Conservation (phyloP, 1,140 invertebrate genomes). For the Tetragnatha versicolor region DNA sequence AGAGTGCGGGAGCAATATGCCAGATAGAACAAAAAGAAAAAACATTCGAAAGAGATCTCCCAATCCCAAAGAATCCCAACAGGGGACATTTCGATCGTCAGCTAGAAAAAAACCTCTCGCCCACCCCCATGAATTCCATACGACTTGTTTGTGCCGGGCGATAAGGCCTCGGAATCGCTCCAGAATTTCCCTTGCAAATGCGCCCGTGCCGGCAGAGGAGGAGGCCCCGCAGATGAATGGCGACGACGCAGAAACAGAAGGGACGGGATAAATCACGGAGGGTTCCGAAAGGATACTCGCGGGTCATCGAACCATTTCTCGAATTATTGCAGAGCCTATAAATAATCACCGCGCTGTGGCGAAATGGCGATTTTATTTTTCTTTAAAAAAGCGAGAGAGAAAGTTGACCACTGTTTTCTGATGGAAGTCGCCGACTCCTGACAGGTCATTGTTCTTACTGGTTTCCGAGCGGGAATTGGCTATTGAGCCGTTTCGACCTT, state of each 20-base stretch:
- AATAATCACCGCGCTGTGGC: constrained; percentile 18
- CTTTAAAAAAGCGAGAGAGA: too few relatives aligned
- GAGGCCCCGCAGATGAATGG: constrained; percentile 7
- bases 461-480: too few relatives aligned
- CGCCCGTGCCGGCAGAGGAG: not conserved
- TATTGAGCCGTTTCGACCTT: too few relatives aligned
- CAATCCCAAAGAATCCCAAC: not conserved
- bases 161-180: constrained; percentile 16
- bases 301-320: constrained; percentile 13
- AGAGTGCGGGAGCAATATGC: too few relatives aligned
- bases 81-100: not conserved
- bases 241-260: constrained; percentile 11
- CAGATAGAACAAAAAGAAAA: too few relatives aligned
- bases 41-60: too few relatives aligned
- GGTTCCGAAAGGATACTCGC: not conserved
- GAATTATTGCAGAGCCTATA: constrained; percentile 10
- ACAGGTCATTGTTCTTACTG: too few relatives aligned
- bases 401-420: too few relatives aligned
- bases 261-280: constrained; percentile 5
- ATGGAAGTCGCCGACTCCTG: too few relatives aligned
- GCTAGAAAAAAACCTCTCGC: not conserved
- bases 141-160: constrained; percentile 2
- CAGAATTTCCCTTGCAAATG: constrained; percentile 35
- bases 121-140: not conserved
- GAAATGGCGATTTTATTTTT: too few relatives aligned